Evolutionary conservation across 2,888 invertebrate species (phyloP).

Genomic region (Marronus borbonicus): DNA sequence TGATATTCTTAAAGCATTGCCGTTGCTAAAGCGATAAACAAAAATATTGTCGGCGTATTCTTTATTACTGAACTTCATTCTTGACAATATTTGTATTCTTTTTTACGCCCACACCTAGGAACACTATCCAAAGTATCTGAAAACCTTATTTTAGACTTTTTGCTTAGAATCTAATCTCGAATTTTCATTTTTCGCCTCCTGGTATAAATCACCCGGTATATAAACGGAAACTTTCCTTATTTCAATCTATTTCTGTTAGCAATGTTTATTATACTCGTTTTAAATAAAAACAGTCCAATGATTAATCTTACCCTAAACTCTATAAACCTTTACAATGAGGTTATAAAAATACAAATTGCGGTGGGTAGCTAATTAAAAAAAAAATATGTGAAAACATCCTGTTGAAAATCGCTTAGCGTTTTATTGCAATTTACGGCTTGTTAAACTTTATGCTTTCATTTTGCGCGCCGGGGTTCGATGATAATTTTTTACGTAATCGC

Average conservation of each 20-base stretch:
- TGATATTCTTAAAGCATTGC: no score
- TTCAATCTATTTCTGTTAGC: not conserved
- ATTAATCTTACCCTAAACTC: not conserved
- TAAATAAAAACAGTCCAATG: not conserved
- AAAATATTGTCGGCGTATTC: no score
- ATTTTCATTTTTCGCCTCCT: no score
- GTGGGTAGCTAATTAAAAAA: constrained; percentile 26
- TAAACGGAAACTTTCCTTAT: no score
- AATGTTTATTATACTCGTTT: not conserved
- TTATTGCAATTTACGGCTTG: constrained; percentile 35
- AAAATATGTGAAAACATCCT: constrained; percentile 35
- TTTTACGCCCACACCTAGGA: no score
- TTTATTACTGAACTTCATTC: no score
- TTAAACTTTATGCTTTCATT: constrained; percentile 39
- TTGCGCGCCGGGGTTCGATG: constrained; percentile 16
- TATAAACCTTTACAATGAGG: constrained; percentile 1
- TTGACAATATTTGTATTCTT: no score
- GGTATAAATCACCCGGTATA: no score
- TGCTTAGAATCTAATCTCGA: no score
- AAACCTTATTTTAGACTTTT: no score
- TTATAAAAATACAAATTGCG: not conserved
- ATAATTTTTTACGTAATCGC: constrained; percentile 31
- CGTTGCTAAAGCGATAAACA: no score
- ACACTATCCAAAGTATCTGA: no score
- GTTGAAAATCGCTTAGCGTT: constrained; percentile 32